Conservation (phyloP, 2,888 invertebrate genomes). For the Agriopis marginaria region DNA sequence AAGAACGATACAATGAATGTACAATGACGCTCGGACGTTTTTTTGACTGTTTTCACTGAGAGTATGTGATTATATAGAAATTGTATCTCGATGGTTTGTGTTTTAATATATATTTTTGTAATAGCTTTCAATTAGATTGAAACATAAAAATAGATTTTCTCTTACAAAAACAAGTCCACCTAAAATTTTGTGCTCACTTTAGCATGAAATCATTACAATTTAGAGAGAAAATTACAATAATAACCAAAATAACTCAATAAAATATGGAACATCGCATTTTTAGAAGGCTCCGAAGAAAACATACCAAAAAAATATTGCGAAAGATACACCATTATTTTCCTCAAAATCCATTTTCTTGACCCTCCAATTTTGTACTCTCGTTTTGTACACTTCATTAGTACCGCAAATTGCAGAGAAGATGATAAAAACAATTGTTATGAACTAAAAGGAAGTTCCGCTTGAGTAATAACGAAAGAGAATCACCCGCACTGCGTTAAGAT, state of each 20-base stretch:
- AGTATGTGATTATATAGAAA: too few relatives aligned
- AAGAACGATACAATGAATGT: too few relatives aligned
- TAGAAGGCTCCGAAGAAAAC: background rate
- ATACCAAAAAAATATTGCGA: background rate
- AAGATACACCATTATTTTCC: constrained; percentile 11
- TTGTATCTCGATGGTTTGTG: background rate
- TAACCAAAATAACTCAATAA: background rate
- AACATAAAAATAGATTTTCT: background rate
- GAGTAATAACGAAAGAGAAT: constrained; percentile 45
- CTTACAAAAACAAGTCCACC: too few relatives aligned
- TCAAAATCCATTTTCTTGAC: constrained; percentile 16
- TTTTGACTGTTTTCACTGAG: too few relatives aligned
- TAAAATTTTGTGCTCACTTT: background rate
- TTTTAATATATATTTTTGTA: background rate
- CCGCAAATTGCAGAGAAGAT: constrained; percentile 28
- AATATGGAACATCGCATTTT: background rate
- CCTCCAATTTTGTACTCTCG: constrained; percentile 14
- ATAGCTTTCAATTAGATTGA: background rate
- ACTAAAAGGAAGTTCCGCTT: constrained; percentile 41
- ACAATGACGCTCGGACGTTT: too few relatives aligned
- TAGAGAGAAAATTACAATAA: background rate
- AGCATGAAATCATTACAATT: background rate
- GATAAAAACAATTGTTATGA: constrained; percentile 37
- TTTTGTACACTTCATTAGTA: constrained; percentile 28
- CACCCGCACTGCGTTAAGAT: constrained; percentile 50